phyloP scores from a whole-genome alignment of 2,888 invertebrate genomes.

The Lasiommata megera region DNA sequence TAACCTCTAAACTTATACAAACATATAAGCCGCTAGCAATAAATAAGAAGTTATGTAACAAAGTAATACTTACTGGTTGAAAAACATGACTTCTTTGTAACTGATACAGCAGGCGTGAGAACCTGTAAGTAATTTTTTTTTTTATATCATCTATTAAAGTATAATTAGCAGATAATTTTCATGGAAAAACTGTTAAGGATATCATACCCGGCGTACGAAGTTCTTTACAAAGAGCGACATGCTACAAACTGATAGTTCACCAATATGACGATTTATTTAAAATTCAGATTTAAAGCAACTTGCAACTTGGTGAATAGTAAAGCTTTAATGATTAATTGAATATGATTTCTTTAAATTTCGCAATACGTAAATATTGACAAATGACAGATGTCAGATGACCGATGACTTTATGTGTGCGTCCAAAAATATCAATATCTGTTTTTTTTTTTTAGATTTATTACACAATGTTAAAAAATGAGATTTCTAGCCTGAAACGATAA shows the following conservation, averaged over 20 bases:
- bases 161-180: not conserved
- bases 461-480: too few species aligned
- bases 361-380: constrained; percentile 1
- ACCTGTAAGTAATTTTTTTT: constrained; percentile 43
- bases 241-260: constrained; percentile 1
- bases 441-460: too few species aligned
- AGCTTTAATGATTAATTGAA: too few species aligned
- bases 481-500: too few species aligned
- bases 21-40: not conserved
- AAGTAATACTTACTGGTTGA: constrained; percentile 60
- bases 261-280: not conserved
- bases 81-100: constrained; percentile 51
- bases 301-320: too few species aligned
- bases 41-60: constrained; percentile 31
- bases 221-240: constrained; percentile 63
- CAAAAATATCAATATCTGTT: too few species aligned
- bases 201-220: constrained; percentile 54
- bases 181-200: not conserved
- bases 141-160: not conserved
- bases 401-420: too few species aligned
- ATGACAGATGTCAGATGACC: not conserved
- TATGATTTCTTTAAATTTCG: too few species aligned
- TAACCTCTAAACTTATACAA: not conserved
- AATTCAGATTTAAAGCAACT: too few species aligned
- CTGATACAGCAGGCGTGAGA: constrained; percentile 48